Conservation (phyloP, 2,113 vertebrate genomes). For the Platichthys flesus region DNA sequence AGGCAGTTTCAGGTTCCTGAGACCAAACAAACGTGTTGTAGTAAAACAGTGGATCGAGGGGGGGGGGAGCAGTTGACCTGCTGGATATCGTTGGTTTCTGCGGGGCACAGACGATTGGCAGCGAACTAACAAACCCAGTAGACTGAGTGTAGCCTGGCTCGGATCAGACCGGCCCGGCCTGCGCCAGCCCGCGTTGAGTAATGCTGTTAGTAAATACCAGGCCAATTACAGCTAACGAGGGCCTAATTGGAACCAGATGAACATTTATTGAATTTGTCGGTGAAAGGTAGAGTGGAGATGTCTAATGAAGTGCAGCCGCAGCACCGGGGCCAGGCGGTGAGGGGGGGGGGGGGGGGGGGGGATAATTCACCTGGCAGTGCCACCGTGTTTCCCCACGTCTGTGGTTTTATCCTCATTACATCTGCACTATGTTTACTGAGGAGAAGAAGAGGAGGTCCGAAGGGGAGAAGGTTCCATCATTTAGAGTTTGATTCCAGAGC, state of each 20-base stretch:
- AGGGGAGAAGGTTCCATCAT: neutral
- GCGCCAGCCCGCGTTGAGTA: slow-evolving; percentile 63
- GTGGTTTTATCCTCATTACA: slow-evolving; percentile 25
- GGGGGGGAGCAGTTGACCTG: too few relatives aligned
- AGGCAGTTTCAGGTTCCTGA: too few relatives aligned
- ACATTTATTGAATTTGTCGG: slow-evolving; percentile 80
- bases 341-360: slow-evolving; percentile 14
- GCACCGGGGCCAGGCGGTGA: slow-evolving; percentile 33
- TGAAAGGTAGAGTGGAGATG: slow-evolving; percentile 72
- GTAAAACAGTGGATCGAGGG: too few relatives aligned
- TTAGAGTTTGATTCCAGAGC: neutral
- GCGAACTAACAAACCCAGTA: slow-evolving; percentile 51
- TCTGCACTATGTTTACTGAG: neutral
- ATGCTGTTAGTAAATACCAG: slow-evolving; percentile 80
- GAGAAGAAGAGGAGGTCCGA: neutral
- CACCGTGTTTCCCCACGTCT: slow-evolving; percentile 34
- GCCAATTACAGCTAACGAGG: slow-evolving; percentile 78
- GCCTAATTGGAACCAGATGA: slow-evolving; percentile 77
- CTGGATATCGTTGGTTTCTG: neutral
- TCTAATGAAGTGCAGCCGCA: slow-evolving; percentile 67
- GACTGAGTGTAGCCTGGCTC: slow-evolving; percentile 51
- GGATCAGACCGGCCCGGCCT: slow-evolving; percentile 41
- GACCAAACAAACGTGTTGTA: too few relatives aligned
- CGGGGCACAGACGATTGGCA: slow-evolving; percentile 44
- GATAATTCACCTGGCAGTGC: slow-evolving; percentile 52